These are phyloP conservation scores for Ptyas mucosa DNA, from an alignment of 2,113 vertebrate genomes.

Conservation along the genomic window DNA sequence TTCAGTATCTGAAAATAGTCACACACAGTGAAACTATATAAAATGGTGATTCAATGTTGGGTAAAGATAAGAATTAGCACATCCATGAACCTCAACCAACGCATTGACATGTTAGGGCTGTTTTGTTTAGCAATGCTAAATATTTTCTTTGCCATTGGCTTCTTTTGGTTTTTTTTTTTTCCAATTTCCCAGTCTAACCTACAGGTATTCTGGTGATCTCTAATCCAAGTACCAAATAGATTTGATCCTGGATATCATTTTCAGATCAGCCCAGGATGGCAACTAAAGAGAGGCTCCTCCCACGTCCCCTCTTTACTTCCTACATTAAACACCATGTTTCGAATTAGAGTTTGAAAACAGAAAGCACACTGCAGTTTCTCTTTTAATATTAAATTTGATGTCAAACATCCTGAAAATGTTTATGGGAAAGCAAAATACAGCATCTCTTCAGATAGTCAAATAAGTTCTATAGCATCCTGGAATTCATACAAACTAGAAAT, in stretches of 20 bases:
- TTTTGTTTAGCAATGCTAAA: not conserved
- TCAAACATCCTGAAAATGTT: not conserved
- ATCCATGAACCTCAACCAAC: not conserved
- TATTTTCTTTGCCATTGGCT: not conserved
- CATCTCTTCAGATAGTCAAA: not conserved
- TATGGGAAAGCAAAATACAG: not conserved
- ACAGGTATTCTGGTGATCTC: not conserved
- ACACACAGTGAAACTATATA: not conserved
- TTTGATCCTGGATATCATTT: not conserved
- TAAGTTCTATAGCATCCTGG: not conserved
- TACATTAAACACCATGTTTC: not conserved
- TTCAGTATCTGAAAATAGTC: not conserved
- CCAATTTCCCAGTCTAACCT: not conserved
- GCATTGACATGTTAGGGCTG: not conserved
- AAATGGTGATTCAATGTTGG: not conserved
- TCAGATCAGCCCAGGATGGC: not conserved
- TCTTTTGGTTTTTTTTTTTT: not conserved
- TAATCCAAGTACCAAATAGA: not conserved
- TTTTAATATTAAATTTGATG: not conserved
- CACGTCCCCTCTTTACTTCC: not conserved
- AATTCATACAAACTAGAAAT: not conserved
- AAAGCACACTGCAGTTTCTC: not conserved
- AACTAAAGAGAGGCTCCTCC: not conserved
- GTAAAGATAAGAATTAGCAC: not conserved
- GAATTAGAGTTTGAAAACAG: not conserved